These are phyloP conservation scores for Nilaparvata lugens DNA, from an alignment of 1,140 invertebrate genomes.

Conservation along the genomic window DNA sequence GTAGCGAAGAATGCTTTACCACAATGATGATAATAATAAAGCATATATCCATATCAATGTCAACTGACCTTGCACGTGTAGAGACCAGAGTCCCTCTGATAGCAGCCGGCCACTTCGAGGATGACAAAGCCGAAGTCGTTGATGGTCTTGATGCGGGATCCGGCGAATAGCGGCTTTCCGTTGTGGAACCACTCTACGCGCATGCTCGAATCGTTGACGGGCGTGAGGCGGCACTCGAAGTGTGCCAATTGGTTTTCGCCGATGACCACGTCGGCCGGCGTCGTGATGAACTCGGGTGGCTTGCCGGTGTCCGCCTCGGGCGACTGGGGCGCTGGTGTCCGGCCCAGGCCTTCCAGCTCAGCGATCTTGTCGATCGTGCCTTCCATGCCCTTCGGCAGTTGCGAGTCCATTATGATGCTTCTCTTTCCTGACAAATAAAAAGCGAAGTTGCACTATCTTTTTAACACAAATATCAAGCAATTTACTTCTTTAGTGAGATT, in stretches of 20 bases:
- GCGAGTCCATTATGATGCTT: slow-evolving; percentile 84
- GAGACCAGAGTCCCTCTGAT: slow-evolving; percentile 76
- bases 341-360: slow-evolving; percentile 78
- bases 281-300: slow-evolving; percentile 87
- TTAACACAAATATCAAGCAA: too few species aligned
- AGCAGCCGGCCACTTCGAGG: slow-evolving; percentile 79
- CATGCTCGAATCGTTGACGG: slow-evolving; percentile 88
- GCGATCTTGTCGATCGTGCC: slow-evolving; percentile 88
- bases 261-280: slow-evolving; percentile 73
- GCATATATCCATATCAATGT: not conserved
- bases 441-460: too few species aligned
- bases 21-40: too few species aligned
- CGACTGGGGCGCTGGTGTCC: slow-evolving; percentile 44
- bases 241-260: slow-evolving; percentile 84
- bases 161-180: slow-evolving; percentile 77
- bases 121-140: slow-evolving; percentile 93
- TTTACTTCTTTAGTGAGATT: too few species aligned
- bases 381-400: slow-evolving; percentile 86
- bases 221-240: slow-evolving; percentile 82
- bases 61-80: slow-evolving; percentile 70
- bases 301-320: slow-evolving; percentile 77
- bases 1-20: too few species aligned
- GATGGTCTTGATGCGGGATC: slow-evolving; percentile 82
- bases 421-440: slow-evolving; percentile 50
- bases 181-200: slow-evolving; percentile 95